These are phyloP conservation scores for Norana najaformis DNA, from an alignment of 2,888 invertebrate genomes.

Conservation along the genomic window DNA sequence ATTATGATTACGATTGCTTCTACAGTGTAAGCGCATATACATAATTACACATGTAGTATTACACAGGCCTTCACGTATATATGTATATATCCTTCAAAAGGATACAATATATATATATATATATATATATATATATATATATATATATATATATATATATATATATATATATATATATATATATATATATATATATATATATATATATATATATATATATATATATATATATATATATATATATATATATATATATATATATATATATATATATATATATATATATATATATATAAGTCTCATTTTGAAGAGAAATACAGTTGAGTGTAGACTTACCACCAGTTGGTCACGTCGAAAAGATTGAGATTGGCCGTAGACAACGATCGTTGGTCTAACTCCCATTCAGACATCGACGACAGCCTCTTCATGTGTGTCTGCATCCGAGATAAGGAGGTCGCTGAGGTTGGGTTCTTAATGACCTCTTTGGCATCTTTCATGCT, in stretches of 20 bases:
- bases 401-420: neutral
- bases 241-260: neutral
- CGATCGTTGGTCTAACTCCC: neutral
- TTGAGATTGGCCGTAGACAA: neutral
- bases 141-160: neutral
- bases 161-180: neutral
- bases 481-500: conserved; percentile 80
- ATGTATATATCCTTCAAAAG: too few relatives aligned
- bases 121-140: neutral
- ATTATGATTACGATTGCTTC: too few relatives aligned
- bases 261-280: neutral
- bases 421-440: neutral
- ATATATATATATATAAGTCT: neutral
- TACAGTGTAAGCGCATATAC: too few relatives aligned
- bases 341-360: neutral
- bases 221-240: conserved; percentile 1
- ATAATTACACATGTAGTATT: too few relatives aligned
- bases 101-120: neutral
- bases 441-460: conserved; percentile 2
- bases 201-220: neutral
- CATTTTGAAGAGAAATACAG: neutral
- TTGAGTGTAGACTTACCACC: neutral
- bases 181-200: neutral
- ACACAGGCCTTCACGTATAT: too few relatives aligned
- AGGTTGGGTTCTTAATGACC: conserved; percentile 14